Conservation (phyloP, 2,113 vertebrate genomes). For the Hyaena hyaena region DNA sequence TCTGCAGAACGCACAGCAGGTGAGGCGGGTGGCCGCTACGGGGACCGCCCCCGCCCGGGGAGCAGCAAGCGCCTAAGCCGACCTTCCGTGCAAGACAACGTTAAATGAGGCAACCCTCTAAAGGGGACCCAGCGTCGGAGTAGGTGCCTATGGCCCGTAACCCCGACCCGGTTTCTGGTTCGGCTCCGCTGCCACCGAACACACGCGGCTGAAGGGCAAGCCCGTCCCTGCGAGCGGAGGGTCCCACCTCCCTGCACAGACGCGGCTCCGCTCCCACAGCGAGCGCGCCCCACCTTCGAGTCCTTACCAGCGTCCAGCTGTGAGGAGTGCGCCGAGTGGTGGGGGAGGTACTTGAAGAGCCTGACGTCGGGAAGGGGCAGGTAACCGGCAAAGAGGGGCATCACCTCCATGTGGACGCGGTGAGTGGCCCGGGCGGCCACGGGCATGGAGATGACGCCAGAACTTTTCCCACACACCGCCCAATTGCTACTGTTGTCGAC, state of each 20-base stretch:
- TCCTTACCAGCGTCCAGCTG: slow-evolving; percentile 94
- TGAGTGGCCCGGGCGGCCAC: slow-evolving; percentile 90
- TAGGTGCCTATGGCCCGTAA: not conserved
- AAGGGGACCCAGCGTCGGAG: not conserved
- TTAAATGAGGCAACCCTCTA: rapidly evolving
- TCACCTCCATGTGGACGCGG: slow-evolving; percentile 97
- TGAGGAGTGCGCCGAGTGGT: slow-evolving; percentile 90
- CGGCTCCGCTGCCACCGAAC: not conserved
- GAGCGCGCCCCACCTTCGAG: rapidly evolving
- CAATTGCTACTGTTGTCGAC: slow-evolving; percentile 99
- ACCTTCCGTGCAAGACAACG: rapidly evolving
- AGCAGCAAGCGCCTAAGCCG: not conserved
- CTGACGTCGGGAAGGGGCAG: slow-evolving; percentile 96
- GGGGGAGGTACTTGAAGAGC: slow-evolving; percentile 96
- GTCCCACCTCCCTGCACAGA: not conserved
- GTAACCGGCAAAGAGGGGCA: slow-evolving; percentile 96
- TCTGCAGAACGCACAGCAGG: slow-evolving; percentile 84
- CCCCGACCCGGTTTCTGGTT: not conserved
- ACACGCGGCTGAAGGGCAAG: no score
- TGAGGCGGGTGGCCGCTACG: rapidly evolving
- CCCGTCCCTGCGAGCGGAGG: no score
- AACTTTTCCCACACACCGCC: slow-evolving; percentile 98
- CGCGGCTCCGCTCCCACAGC: rapidly evolving
- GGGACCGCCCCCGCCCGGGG: not conserved
- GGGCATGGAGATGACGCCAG: slow-evolving; percentile 96